Percentiles rank a stretch among this genome's conserved stretches.
Conservation (phyloP, 2,797 vertebrate species). For the Hephaestus fuliginosus region DNA sequence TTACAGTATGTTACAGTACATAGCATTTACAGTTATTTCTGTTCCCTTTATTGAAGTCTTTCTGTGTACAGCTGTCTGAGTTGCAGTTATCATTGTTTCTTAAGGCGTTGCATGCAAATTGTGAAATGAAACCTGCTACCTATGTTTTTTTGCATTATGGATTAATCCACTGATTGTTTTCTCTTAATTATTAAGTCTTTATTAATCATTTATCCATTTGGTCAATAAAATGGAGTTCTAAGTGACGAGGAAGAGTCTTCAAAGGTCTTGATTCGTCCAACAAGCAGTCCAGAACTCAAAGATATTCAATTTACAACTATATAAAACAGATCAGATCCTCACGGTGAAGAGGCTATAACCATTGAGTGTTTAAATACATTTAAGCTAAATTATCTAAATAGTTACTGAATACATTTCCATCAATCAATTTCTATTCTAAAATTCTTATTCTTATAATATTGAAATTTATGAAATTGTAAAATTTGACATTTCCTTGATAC, state of each 20-base stretch:
- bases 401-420: background rate
- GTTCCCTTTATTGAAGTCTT: background rate
- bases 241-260: background rate
- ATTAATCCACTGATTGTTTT: background rate
- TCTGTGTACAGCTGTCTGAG: background rate
- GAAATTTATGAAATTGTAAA: background rate
- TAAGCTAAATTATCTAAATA: background rate
- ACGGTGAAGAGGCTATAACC: background rate
- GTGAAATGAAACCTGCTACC: background rate
- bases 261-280: background rate
- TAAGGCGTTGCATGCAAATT: background rate
- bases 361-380: background rate
- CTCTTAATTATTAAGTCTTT: too few relatives aligned
- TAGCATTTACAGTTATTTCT: background rate
- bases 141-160: background rate
- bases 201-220: background rate
- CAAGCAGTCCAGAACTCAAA: background rate
- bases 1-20: too few relatives aligned
- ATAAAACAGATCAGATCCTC: background rate
- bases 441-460: background rate
- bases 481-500: background rate
- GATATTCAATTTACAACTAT: background rate
- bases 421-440: background rate
- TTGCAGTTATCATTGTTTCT: background rate
- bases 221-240: background rate